Conservation (phyloP, 2,797 vertebrate genomes). For the Phaenicophaeus curvirostris region DNA sequence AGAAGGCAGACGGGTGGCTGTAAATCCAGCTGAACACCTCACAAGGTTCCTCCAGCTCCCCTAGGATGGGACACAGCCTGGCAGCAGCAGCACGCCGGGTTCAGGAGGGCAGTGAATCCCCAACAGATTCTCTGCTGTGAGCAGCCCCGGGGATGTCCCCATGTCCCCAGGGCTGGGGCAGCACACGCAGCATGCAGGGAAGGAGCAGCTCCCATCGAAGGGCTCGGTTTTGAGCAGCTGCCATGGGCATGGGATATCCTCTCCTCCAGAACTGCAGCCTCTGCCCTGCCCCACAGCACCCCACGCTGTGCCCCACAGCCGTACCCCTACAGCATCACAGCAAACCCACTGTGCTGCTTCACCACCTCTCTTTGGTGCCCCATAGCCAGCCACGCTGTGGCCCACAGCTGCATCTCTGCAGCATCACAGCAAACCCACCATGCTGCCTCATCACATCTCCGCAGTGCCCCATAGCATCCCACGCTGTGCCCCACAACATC, state of each 20-base stretch:
- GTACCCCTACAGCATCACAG: no score
- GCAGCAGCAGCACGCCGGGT: fast-evolving
- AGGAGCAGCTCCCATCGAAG: neutral
- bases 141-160: neutral
- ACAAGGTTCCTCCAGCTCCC: neutral
- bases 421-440: no score
- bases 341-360: no score
- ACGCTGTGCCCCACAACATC: no score
- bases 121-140: fast-evolving
- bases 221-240: neutral
- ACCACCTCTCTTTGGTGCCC: no score
- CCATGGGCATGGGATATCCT: fast-evolving
- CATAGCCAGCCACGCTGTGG: no score
- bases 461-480: no score
- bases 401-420: no score
- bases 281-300: neutral
- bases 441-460: no score
- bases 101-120: neutral
- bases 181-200: fast-evolving
- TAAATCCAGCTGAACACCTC: fast-evolving
- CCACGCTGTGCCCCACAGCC: neutral
- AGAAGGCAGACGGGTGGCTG: neutral
- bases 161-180: neutral
- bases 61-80: fast-evolving
- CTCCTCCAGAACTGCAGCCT: neutral